Evolutionary conservation across 2,113 vertebrate genomes (phyloP).

Genomic region (Bettongia penicillata): DNA sequence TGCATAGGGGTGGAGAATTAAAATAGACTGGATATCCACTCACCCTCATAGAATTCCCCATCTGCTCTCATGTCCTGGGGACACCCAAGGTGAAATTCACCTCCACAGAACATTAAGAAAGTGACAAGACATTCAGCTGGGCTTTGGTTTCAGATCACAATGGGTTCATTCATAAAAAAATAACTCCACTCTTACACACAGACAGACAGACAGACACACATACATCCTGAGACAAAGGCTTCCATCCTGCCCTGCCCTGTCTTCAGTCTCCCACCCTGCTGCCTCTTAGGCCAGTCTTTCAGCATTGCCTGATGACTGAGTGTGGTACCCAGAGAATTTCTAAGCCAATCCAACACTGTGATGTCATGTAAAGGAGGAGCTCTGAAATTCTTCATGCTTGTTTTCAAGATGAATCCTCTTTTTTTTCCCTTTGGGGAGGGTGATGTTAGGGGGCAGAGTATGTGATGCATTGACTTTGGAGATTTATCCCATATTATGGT

Average conservation of each 20-base stretch:
- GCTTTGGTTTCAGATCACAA: conserved; percentile 10
- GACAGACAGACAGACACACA: too few relatives aligned
- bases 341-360: not conserved
- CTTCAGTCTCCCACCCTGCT: not conserved
- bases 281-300: not conserved
- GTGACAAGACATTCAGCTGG: conserved; percentile 11
- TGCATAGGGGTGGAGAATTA: conserved; percentile 53
- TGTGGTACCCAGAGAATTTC: not conserved
- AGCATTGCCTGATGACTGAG: not conserved
- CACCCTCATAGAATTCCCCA: conserved; percentile 60
- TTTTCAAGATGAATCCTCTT: not conserved
- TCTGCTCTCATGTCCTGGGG: conserved; percentile 55
- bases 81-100: conserved; percentile 66
- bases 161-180: not conserved
- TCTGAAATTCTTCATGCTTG: conserved; percentile 54
- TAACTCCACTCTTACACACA: not conserved
- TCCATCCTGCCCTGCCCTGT: not conserved
- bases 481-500: not conserved
- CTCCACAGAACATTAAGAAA: conserved; percentile 13
- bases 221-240: not conserved
- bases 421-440: not conserved
- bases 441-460: not conserved
- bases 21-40: conserved; percentile 72
- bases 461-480: not conserved
- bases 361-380: not conserved